These are phyloP conservation scores for Zosterops japonicus DNA, from an alignment of 2,113 vertebrate genomes.

Conservation along the genomic window DNA sequence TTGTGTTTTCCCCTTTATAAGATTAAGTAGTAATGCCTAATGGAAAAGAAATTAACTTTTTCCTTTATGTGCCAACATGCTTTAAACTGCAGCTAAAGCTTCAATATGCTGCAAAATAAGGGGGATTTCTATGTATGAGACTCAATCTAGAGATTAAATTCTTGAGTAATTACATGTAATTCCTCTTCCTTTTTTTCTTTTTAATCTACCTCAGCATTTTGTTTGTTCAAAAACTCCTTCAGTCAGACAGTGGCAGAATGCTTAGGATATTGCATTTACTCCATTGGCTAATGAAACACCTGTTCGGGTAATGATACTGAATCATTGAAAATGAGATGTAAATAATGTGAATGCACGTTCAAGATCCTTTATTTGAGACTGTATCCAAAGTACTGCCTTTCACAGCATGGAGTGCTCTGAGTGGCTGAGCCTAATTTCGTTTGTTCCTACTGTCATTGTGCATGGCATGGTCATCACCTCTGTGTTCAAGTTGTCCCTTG, in stretches of 20 bases:
- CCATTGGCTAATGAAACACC: neutral
- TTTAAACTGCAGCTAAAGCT: neutral
- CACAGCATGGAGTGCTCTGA: neutral
- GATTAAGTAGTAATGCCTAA: neutral
- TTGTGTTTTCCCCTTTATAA: neutral
- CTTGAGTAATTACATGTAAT: neutral
- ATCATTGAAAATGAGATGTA: neutral
- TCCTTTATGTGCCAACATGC: neutral
- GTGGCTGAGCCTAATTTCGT: neutral
- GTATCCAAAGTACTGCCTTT: neutral
- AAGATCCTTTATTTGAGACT: neutral
- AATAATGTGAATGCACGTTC: neutral
- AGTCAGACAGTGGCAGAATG: neutral
- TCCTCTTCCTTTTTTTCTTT: neutral
- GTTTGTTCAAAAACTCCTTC: neutral
- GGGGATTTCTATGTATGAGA: neutral
- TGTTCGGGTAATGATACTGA: neutral
- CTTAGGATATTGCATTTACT: neutral
- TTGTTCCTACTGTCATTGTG: neutral
- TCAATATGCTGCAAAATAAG: neutral
- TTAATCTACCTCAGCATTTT: neutral
- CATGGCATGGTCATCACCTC: neutral
- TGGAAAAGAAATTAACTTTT: neutral
- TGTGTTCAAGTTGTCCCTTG: fast-evolving
- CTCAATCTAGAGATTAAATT: neutral